Conservation (phyloP, 2,113 vertebrate genomes). For the Notothenia coriiceps region DNA sequence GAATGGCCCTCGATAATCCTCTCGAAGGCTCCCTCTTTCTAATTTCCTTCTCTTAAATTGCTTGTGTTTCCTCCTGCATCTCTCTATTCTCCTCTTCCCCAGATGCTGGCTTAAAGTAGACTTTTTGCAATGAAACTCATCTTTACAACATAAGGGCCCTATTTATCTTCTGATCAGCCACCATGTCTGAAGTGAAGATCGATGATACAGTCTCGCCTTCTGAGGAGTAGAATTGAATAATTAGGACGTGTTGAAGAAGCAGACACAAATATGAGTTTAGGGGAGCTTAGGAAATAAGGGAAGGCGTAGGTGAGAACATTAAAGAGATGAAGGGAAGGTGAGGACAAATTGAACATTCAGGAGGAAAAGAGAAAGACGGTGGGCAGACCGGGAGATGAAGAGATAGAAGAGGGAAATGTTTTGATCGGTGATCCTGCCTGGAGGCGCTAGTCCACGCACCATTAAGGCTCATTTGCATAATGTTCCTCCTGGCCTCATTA, state of each 20-base stretch:
- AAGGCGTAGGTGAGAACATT: conserved; percentile 33
- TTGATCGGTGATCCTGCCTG: conserved; percentile 56
- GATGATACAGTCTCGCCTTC: conserved; percentile 43
- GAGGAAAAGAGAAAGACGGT: conserved; percentile 9
- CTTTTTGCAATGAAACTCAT: conserved; percentile 53
- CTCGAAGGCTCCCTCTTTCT: conserved; percentile 14
- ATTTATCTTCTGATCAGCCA: conserved; percentile 64
- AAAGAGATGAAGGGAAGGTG: conserved; percentile 33
- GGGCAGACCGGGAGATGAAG: not conserved
- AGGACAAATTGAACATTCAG: conserved; percentile 33
- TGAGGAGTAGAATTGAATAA: conserved; percentile 28
- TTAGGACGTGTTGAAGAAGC: conserved; percentile 16
- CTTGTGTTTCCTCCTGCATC: conserved; percentile 20
- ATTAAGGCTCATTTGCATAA: conserved; percentile 78
- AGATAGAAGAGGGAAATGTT: conserved; percentile 15
- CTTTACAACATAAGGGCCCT: conserved; percentile 49
- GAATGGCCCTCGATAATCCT: conserved; percentile 69
- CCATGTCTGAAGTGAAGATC: conserved; percentile 51
- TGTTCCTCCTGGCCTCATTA: conserved; percentile 73
- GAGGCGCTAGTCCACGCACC: conserved; percentile 49
- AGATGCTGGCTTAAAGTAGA: conserved; percentile 41
- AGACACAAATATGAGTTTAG: conserved; percentile 23
- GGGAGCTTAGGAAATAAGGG: conserved; percentile 14
- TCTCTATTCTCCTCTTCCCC: conserved; percentile 20
- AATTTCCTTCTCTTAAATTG: conserved; percentile 32